Percentiles rank a stretch among this genome's conserved stretches.
Conservation (phyloP, 2,113 vertebrate genomes). For the Silurus asotus region DNA sequence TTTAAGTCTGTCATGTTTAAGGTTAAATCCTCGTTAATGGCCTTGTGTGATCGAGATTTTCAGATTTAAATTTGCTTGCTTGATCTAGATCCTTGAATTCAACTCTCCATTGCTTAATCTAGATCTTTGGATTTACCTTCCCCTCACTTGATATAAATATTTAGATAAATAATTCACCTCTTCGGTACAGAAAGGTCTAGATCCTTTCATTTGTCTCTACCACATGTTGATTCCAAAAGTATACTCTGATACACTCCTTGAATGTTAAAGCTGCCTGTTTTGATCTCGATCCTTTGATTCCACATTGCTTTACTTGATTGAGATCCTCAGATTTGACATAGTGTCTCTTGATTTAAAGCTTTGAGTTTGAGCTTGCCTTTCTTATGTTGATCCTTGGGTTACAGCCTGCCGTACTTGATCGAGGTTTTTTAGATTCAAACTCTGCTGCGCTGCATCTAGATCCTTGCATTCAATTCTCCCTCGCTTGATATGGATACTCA, state of each 20-base stretch:
- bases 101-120: background rate
- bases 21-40: too few relatives aligned
- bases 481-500: background rate
- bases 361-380: too few relatives aligned
- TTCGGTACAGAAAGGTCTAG: too few relatives aligned
- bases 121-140: background rate
- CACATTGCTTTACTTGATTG: background rate
- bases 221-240: too few relatives aligned
- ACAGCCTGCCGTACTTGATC: background rate
- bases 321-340: background rate
- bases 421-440: background rate
- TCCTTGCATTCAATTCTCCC: background rate
- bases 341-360: too few relatives aligned
- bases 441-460: background rate
- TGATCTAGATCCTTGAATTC: background rate
- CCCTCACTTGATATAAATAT: background rate
- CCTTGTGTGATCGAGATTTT: background rate
- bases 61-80: background rate
- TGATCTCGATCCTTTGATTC: background rate
- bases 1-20: background rate
- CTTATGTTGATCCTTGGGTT: too few relatives aligned
- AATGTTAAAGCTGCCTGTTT: background rate
- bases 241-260: too few relatives aligned
- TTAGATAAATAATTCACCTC: background rate
- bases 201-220: too few relatives aligned